These are phyloP conservation scores for Gisinianus flammeolus DNA, from an alignment of 2,888 invertebrate species.

Conservation along the genomic window DNA sequence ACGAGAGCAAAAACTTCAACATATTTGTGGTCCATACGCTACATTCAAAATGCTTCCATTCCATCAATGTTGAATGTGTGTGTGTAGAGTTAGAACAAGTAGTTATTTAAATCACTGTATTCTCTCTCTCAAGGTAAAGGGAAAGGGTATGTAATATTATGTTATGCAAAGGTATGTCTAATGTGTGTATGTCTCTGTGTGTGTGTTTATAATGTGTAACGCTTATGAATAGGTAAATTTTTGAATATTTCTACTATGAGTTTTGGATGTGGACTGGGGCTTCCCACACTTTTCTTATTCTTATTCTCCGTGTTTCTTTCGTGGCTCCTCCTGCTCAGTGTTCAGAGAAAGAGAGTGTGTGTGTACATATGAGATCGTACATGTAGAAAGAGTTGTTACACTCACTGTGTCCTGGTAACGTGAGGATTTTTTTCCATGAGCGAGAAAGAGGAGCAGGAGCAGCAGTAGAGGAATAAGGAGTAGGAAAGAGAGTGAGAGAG, in stretches of 20 bases:
- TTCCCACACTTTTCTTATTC: neutral
- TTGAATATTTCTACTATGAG: conserved; percentile 4
- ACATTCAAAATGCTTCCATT: no score
- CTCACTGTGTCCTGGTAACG: conserved; percentile 1
- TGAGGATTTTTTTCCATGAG: conserved; percentile 24
- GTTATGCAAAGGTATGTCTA: neutral
- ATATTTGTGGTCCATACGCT: conserved; percentile 22
- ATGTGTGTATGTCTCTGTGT: neutral
- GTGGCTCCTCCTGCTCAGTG: no score
- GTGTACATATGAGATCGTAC: no score
- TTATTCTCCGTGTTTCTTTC: neutral
- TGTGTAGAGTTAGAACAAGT: neutral
- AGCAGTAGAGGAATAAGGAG: neutral
- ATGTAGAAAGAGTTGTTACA: neutral
- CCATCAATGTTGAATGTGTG: conserved; percentile 13
- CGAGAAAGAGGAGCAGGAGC: conserved; percentile 14
- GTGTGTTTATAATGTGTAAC: neutral
- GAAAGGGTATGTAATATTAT: neutral
- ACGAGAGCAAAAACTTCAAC: neutral
- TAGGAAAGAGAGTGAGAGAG: conserved; percentile 14
- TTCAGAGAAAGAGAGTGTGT: no score
- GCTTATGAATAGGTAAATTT: conserved; percentile 9
- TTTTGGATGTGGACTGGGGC: neutral
- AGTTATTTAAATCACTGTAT: conserved; percentile 28
- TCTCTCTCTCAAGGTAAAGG: neutral